Conservation (phyloP, 2,113 vertebrate species). For the Noctilio leporinus region DNA sequence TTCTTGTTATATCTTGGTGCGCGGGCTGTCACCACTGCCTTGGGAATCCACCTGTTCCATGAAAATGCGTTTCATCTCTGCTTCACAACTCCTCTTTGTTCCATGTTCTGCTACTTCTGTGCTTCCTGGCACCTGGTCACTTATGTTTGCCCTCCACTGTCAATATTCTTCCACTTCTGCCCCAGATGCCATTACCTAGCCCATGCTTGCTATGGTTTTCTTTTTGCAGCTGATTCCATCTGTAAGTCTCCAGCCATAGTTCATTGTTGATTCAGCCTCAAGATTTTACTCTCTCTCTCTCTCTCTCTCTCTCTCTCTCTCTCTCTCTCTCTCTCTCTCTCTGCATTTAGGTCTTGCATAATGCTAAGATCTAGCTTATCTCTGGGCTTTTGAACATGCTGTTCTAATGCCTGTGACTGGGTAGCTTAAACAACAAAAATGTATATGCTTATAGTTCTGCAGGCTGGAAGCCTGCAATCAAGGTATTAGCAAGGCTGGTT, state of each 20-base stretch:
- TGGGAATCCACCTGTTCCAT: not conserved
- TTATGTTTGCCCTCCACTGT: not conserved
- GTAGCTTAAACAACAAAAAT: not conserved
- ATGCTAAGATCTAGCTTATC: not conserved
- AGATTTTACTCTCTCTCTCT: not conserved
- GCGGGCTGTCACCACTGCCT: not conserved
- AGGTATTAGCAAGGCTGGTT: not conserved
- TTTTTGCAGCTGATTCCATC: not conserved
- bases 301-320: too few species aligned
- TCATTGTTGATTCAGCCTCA: not conserved
- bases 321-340: too few species aligned
- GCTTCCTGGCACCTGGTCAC: not conserved
- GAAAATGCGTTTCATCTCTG: not conserved
- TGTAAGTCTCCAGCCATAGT: not conserved
- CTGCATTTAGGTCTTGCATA: not conserved
- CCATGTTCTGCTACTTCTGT: not conserved
- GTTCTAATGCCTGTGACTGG: not conserved
- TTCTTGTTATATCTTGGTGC: not conserved
- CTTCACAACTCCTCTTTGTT: not conserved
- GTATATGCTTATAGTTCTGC: not conserved
- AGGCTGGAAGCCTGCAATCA: not conserved
- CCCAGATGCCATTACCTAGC: rapidly evolving
- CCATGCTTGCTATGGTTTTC: not conserved
- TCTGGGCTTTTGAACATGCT: not conserved
- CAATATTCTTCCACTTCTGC: not conserved